Evolutionary conservation across 2,888 invertebrate species (phyloP).

Genomic region (Galeopsomyia nigrocyanea): DNA sequence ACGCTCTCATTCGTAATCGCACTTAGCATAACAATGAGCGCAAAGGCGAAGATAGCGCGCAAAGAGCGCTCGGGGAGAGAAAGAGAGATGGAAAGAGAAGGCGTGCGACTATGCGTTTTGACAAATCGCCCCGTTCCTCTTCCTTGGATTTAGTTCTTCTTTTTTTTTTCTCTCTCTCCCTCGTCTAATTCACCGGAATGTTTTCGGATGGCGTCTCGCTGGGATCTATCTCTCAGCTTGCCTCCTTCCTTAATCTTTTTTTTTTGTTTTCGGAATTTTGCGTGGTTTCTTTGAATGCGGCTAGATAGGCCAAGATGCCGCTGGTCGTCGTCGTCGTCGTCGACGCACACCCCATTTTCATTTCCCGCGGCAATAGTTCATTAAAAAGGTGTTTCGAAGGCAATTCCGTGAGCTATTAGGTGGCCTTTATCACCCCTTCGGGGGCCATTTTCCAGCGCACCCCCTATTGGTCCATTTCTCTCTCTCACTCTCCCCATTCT

Average conservation of each 20-base stretch:
- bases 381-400: slow-evolving; percentile 82
- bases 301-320: too few species aligned
- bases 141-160: slow-evolving; percentile 40
- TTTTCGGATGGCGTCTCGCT: slow-evolving; percentile 65
- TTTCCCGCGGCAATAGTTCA: slow-evolving; percentile 75
- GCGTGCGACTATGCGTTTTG: slow-evolving; percentile 61
- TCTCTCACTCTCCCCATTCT: slow-evolving; percentile 1
- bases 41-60: slow-evolving; percentile 48
- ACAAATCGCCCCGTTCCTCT: slow-evolving; percentile 62
- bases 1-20: slow-evolving; percentile 55
- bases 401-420: slow-evolving; percentile 80
- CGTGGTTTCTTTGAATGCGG: background rate
- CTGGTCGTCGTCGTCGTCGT: background rate
- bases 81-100: slow-evolving; percentile 39
- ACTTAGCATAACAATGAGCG: slow-evolving; percentile 63
- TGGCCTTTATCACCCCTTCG: slow-evolving; percentile 72
- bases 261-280: slow-evolving; percentile 34
- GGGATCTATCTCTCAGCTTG: slow-evolving; percentile 61
- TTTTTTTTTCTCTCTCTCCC: slow-evolving; percentile 44
- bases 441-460: slow-evolving; percentile 67
- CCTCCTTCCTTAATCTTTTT: slow-evolving; percentile 54
- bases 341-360: slow-evolving; percentile 67
- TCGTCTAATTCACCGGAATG: slow-evolving; percentile 66
- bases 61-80: slow-evolving; percentile 26
- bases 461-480: slow-evolving; percentile 25